These are phyloP conservation scores for Stenopsyche tienmushanensis DNA, from an alignment of 1,140 invertebrate genomes.

Conservation along the genomic window DNA sequence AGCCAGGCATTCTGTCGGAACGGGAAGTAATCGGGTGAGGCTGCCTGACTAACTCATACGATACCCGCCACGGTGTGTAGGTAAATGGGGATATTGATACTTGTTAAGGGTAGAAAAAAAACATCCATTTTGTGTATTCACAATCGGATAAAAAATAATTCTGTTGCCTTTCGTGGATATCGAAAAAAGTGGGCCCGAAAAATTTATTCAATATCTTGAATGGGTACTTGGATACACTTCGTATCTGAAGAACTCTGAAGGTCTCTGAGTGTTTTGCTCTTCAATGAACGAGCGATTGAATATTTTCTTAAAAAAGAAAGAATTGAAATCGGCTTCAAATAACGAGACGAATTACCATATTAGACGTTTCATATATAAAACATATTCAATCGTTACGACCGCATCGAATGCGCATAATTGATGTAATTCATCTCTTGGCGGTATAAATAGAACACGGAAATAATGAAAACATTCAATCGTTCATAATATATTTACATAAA, in stretches of 20 bases:
- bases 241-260: background rate
- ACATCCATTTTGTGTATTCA: background rate
- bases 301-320: no score
- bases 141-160: background rate
- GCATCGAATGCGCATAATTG: no score
- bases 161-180: background rate
- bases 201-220: background rate
- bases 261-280: background rate
- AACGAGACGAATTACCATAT: no score
- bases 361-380: no score
- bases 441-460: no score
- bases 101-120: background rate
- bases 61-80: background rate
- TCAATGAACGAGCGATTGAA: background rate
- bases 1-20: conserved; percentile 13
- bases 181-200: background rate
- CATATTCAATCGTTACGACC: no score
- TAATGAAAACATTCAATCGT: no score
- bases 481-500: no score
- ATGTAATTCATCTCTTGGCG: no score
- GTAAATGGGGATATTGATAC: background rate
- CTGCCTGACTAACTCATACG: no score
- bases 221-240: background rate
- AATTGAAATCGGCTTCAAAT: no score
- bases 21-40: no score